phyloP scores from a whole-genome alignment of 2,113 vertebrate genomes.

The Petrocephalus microphthalmus region DNA sequence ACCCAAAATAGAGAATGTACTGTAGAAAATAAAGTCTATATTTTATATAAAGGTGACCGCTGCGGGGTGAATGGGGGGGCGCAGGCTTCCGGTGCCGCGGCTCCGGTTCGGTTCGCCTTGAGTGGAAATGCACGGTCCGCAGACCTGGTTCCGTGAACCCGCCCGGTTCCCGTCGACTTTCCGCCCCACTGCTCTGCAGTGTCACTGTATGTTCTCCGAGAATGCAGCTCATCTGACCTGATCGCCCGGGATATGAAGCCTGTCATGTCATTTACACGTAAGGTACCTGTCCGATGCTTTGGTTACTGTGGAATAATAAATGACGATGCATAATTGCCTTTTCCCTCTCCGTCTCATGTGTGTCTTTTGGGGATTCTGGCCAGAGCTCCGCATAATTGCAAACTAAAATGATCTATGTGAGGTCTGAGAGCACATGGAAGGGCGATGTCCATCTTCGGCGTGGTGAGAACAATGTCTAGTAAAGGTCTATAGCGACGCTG shows the following conservation, averaged over 20 bases:
- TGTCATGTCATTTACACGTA: slow-evolving; percentile 38
- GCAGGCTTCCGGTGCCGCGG: slow-evolving; percentile 31
- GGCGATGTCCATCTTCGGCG: not conserved
- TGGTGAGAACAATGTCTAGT: not conserved
- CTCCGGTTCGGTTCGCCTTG: slow-evolving; percentile 44
- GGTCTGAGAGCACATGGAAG: not conserved
- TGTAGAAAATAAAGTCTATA: slow-evolving; percentile 76
- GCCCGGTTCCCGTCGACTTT: slow-evolving; percentile 17
- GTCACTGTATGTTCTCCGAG: slow-evolving; percentile 23
- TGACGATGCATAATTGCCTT: not conserved
- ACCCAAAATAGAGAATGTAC: slow-evolving; percentile 69
- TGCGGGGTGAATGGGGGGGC: slow-evolving; percentile 27
- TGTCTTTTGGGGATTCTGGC: not conserved
- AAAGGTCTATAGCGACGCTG: not conserved
- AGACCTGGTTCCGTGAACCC: slow-evolving; percentile 22
- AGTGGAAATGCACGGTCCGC: slow-evolving; percentile 30
- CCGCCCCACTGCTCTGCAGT: slow-evolving; percentile 21
- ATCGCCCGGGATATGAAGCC: slow-evolving; percentile 19
- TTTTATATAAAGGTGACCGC: slow-evolving; percentile 75
- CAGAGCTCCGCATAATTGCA: not conserved
- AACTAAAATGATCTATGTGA: not conserved
- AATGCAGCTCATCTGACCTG: slow-evolving; percentile 32
- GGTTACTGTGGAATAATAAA: slow-evolving; percentile 49
- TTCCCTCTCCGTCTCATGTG: not conserved
- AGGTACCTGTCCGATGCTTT: slow-evolving; percentile 42